phyloP scores from a whole-genome alignment of 2,797 vertebrate species.

The Arvicola amphibius region DNA sequence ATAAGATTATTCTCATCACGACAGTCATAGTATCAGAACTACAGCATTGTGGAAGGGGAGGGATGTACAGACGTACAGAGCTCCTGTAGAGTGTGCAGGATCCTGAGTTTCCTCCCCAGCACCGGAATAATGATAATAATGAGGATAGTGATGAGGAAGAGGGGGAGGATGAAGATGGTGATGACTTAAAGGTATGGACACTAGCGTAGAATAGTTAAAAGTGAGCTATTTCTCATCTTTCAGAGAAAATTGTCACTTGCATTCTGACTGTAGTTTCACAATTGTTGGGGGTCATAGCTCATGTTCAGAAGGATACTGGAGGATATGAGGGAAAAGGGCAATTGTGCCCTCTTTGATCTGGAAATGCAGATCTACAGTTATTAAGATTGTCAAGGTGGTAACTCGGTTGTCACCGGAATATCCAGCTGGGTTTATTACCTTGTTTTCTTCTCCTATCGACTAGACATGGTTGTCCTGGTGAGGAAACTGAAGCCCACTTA shows the following conservation, averaged over 20 bases:
- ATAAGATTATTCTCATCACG: constrained; percentile 62
- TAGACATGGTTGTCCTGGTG: background rate
- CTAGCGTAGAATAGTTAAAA: constrained; percentile 60
- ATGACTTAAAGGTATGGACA: background rate
- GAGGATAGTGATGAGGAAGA: too few relatives aligned
- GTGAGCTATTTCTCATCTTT: constrained; percentile 62
- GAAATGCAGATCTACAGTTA: background rate
- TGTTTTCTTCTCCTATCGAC: background rate
- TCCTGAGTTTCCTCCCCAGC: background rate
- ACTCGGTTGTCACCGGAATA: too few relatives aligned
- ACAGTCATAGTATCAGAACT: constrained; percentile 75
- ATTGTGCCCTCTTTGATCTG: background rate
- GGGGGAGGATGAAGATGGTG: background rate
- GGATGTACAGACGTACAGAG: too few relatives aligned
- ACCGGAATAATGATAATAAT: too few relatives aligned
- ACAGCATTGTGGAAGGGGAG: background rate
- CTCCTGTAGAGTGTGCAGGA: background rate
- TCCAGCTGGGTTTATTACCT: too few relatives aligned
- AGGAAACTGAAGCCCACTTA: background rate
- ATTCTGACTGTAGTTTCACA: background rate
- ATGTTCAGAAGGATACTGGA: background rate
- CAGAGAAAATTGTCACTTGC: background rate
- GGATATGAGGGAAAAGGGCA: background rate
- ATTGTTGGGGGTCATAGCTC: background rate
- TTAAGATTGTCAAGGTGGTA: background rate